A percentile compares a stretch with the other conserved stretches of the same genome.
phyloP scores from a whole-genome alignment of 2,888 invertebrate genomes.

The Acanthosepion pharaonis region DNA sequence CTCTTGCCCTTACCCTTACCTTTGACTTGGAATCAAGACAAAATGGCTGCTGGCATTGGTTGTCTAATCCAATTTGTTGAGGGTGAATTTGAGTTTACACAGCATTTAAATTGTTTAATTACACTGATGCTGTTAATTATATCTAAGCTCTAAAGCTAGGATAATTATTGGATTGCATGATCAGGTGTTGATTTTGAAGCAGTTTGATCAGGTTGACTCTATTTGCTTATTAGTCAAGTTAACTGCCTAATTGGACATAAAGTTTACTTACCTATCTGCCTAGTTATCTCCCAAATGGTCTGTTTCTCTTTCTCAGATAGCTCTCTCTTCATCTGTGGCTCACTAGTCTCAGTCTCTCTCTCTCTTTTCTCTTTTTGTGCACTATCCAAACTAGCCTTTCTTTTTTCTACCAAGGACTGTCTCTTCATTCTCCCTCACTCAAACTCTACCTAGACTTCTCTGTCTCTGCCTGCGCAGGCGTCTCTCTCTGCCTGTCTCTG shows the following conservation, averaged over 20 bases:
- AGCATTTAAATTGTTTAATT: conserved; percentile 21
- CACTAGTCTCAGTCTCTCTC: neutral
- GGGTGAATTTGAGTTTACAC: neutral
- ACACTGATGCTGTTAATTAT: neutral
- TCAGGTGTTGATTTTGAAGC: neutral
- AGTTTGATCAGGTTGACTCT: neutral
- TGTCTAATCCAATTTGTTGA: neutral
- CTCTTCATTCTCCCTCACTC: no score
- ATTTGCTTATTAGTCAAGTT: neutral
- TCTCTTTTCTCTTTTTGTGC: neutral
- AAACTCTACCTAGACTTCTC: no score
- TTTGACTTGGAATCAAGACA: neutral
- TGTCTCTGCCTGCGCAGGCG: no score
- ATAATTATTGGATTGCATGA: neutral
- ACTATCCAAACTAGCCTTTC: no score
- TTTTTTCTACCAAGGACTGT: no score
- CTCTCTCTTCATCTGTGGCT: neutral
- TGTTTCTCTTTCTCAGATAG: neutral
- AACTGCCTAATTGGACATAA: neutral
- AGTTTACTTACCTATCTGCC: neutral
- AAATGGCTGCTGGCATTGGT: neutral
- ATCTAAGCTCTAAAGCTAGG: neutral
- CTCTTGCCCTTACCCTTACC: neutral
- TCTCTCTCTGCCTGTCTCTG: neutral
- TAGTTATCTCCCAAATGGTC: neutral